These are phyloP conservation scores for Gasterosteus nipponicus DNA, from an alignment of 2,113 vertebrate species.

Conservation along the genomic window DNA sequence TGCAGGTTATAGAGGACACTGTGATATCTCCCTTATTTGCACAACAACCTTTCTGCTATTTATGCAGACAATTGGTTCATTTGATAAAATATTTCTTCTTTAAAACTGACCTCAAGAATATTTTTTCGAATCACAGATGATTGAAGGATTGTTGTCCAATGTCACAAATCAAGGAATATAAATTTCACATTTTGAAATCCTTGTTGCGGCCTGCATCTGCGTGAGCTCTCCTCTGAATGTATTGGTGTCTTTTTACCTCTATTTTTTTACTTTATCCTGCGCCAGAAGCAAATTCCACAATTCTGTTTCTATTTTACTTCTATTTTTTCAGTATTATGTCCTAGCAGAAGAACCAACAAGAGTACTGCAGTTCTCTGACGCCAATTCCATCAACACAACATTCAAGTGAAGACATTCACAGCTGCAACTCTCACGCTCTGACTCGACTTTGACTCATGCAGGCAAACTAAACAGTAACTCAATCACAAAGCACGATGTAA, in stretches of 20 bases:
- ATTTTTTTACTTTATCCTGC: slow-evolving; percentile 31
- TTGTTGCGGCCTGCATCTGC: slow-evolving; percentile 23
- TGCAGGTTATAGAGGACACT: slow-evolving; percentile 24
- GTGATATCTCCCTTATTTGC: slow-evolving; percentile 15
- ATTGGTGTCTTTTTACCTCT: slow-evolving; percentile 23
- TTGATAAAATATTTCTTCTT: not conserved
- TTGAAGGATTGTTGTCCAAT: not conserved
- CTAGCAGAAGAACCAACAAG: slow-evolving; percentile 17
- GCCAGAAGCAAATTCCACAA: slow-evolving; percentile 27
- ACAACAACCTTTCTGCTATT: not conserved
- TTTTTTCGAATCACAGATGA: not conserved
- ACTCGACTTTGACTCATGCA: slow-evolving; percentile 1
- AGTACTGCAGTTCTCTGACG: slow-evolving; percentile 5
- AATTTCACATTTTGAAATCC: slow-evolving; percentile 21
- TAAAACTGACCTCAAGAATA: not conserved
- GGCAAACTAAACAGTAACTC: not conserved
- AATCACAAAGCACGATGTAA: slow-evolving; percentile 32
- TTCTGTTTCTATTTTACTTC: slow-evolving; percentile 46
- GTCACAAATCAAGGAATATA: slow-evolving; percentile 16
- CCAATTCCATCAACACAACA: slow-evolving; percentile 28
- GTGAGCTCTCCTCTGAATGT: slow-evolving; percentile 28
- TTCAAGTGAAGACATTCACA: slow-evolving; percentile 33
- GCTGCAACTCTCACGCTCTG: slow-evolving; percentile 22
- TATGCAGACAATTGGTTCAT: not conserved
- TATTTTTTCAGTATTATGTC: slow-evolving; percentile 11